Base-by-base conservation (phyloP, 2,113 vertebrate species). In the Megaleporinus macrocephalus region DNA sequence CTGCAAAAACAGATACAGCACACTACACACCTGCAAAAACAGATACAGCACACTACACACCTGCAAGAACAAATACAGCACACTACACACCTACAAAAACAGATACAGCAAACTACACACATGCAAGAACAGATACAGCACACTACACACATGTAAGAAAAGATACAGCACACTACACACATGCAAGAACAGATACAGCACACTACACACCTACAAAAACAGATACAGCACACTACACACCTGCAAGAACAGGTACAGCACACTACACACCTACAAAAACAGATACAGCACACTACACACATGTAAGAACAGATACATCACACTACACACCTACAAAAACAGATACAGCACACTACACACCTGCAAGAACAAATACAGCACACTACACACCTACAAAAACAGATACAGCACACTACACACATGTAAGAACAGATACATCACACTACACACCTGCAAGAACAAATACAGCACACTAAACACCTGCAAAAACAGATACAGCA, bases 61-160 rank as follows among this genome's bases (percentile, higher is more conserved):
- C n/a, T n/a, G n/a, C n/a, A n/a, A n/a, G n/a, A n/a, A n/a, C n/a
- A 82, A 74, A 76, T 87, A 78, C 57, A 59, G 14, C 16, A 41
- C 44, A 11, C 18, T 55, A 55, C 6, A 36, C 36, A 36, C 36
- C 36, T 36, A 36, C n/a, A n/a, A n/a, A n/a, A n/a, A n/a, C n/a
- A n/a, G n/a, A n/a, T 36, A 36, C 36, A 36, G 7, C 36, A n/a
- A n/a, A n/a, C 36, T 36, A 7, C 36, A 36, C 36, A 18, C 18
- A 55, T 4, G 11, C 14, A 22, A 57, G 26, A 10, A 29, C 63
- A 66, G 63, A 26, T 16, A 66, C 11, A 15, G 27, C 12, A 66
- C 13, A n/a, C n/a, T n/a, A n/a, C n/a, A n/a, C n/a, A n/a, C n/a
- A n/a, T n/a, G n/a, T n/a, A n/a, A n/a, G n/a, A n/a, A n/a, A n/a